A percentile compares a stretch with the other conserved stretches of the same genome.
phyloP scores from a whole-genome alignment of 2,113 vertebrate genomes.

The Dipodomys stephensi region DNA sequence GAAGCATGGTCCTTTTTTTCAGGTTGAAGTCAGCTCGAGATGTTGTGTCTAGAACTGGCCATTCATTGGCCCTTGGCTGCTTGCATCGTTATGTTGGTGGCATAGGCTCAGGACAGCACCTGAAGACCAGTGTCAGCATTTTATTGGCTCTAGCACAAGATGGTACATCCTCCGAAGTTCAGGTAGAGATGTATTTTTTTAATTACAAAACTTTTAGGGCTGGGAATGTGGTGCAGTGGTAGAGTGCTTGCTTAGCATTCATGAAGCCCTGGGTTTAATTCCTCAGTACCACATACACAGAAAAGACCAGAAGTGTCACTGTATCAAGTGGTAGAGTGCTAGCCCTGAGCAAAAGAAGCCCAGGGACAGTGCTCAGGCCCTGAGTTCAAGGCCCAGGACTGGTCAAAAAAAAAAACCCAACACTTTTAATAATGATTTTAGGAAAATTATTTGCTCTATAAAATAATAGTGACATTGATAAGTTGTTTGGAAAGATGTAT shows the following conservation, averaged over 20 bases:
- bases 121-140: slow-evolving; percentile 99
- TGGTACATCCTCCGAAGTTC: slow-evolving; percentile 97
- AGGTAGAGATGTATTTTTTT: slow-evolving; percentile 87
- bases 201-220: not conserved
- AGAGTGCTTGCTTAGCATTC: too few relatives aligned
- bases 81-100: slow-evolving; percentile 99
- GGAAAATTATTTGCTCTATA: not conserved
- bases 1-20: not conserved
- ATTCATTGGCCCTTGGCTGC: slow-evolving; percentile 98
- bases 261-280: too few relatives aligned
- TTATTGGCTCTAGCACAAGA: slow-evolving; percentile 97
- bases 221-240: too few relatives aligned
- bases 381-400: too few relatives aligned
- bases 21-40: slow-evolving; percentile 98
- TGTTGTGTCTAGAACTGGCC: slow-evolving; percentile 97
- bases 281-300: too few relatives aligned
- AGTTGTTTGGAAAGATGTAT: slow-evolving; percentile 22
- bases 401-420: not conserved
- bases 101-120: slow-evolving; percentile 98
- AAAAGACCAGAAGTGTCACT: too few relatives aligned
- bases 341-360: too few relatives aligned
- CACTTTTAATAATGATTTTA: slow-evolving; percentile 34
- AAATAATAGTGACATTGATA: slow-evolving; percentile 1
- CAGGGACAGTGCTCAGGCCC: too few relatives aligned
- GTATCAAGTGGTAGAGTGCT: too few relatives aligned